Conservation (phyloP, 2,888 invertebrate genomes). For the Cephonodes hylas region DNA sequence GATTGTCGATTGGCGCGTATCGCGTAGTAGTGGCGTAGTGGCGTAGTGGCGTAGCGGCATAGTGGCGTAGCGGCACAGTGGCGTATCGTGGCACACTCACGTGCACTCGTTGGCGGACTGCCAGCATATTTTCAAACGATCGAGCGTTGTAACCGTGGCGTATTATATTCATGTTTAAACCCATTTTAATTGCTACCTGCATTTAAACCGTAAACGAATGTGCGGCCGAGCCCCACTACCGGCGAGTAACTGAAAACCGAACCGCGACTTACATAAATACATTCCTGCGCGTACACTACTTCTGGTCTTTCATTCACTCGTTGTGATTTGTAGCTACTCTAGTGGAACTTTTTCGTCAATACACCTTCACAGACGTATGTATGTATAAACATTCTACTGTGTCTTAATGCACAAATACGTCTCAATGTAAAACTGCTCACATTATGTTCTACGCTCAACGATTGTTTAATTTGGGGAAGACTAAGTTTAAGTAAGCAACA, state of each 20-base stretch:
- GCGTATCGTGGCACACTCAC: conserved; percentile 33
- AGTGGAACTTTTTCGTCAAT: neutral
- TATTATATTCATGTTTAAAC: conserved; percentile 44
- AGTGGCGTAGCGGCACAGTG: neutral
- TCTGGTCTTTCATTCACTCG: neutral
- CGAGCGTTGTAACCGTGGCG: conserved; percentile 47
- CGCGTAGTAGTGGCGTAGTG: conserved; percentile 5
- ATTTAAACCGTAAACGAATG: neutral
- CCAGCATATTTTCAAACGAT: conserved; percentile 48
- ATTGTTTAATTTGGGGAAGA: no score
- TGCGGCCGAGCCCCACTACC: neutral
- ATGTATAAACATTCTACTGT: neutral
- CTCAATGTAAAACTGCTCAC: no score
- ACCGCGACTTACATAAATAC: neutral
- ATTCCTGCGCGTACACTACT: neutral
- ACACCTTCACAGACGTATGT: neutral
- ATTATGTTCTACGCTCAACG: no score
- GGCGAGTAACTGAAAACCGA: neutral
- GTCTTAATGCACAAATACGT: no score
- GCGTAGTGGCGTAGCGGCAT: conserved; percentile 2
- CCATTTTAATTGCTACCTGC: conserved; percentile 30
- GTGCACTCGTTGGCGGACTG: conserved; percentile 46
- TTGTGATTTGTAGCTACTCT: neutral
- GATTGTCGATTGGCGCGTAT: conserved; percentile 36
- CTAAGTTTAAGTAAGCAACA: no score